Conservation (phyloP, 2,113 vertebrate species). For the Apodemus sylvaticus region DNA sequence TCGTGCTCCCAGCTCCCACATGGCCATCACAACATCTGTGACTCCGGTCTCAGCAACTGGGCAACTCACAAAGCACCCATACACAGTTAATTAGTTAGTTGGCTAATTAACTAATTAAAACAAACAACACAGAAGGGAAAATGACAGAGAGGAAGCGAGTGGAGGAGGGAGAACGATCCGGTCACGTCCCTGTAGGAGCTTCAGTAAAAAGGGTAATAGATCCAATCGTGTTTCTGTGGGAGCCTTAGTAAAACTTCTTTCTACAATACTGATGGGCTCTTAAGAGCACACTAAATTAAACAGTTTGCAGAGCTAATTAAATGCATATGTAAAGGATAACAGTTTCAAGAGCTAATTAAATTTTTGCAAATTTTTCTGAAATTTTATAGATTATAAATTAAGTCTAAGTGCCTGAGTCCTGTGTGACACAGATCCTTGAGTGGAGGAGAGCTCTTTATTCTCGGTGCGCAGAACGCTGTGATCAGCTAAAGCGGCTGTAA, state of each 20-base stretch:
- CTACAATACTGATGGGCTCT: slow-evolving; percentile 41
- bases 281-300: slow-evolving; percentile 54
- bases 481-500: slow-evolving; percentile 59
- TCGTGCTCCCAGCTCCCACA: not conserved
- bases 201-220: not conserved
- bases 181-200: not conserved
- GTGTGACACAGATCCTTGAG: slow-evolving; percentile 43
- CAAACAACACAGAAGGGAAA: not conserved
- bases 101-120: not conserved
- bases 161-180: too few species aligned
- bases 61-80: not conserved
- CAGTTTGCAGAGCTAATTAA: slow-evolving; percentile 50
- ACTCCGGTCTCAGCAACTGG: not conserved
- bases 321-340: not conserved
- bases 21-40: not conserved
- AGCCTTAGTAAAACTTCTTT: slow-evolving; percentile 33
- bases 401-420: slow-evolving; percentile 63
- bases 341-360: slow-evolving; percentile 56
- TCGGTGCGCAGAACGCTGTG: not conserved
- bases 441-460: slow-evolving; percentile 36
- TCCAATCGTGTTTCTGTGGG: not conserved
- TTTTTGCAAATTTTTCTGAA: slow-evolving; percentile 59
- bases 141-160: not conserved
- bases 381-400: slow-evolving; percentile 72
- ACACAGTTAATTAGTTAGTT: not conserved